phyloP scores from a whole-genome alignment of 2,797 vertebrate genomes.

The Hylomyscus alleni region DNA sequence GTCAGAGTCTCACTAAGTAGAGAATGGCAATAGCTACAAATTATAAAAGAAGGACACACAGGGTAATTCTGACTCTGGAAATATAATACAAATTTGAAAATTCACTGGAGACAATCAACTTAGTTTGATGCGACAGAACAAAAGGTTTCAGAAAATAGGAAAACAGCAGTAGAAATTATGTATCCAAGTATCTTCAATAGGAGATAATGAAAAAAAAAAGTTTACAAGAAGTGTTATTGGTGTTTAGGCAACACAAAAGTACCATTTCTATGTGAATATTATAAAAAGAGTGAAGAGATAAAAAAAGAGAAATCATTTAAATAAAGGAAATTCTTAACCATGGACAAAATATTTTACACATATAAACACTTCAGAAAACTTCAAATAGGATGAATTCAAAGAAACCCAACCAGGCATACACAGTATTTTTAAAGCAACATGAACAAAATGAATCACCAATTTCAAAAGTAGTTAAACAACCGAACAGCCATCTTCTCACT shows the following conservation, averaged over 20 bases:
- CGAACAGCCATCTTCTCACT: not conserved
- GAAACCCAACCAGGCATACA: not conserved
- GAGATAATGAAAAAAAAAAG: not conserved
- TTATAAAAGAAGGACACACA: not conserved
- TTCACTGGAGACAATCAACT: not conserved
- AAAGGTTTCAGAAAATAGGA: not conserved
- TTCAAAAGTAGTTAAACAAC: not conserved
- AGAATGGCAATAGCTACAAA: not conserved
- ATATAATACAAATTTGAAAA: not conserved
- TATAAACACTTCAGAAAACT: not conserved
- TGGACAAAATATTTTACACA: not conserved
- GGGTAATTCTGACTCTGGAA: not conserved
- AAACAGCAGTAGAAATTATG: not conserved
- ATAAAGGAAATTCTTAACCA: not conserved
- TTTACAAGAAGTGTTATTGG: not conserved
- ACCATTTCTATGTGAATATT: not conserved
- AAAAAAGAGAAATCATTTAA: not conserved
- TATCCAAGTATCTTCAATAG: not conserved
- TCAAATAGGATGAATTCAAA: not conserved
- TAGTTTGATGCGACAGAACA: not conserved
- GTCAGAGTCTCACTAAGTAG: not conserved
- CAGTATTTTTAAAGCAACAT: not conserved
- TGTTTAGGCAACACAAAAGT: not conserved
- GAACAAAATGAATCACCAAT: not conserved
- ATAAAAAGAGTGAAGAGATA: not conserved